phyloP scores from a whole-genome alignment of 1,140 invertebrate genomes.

The Teleopsis dalmanni region DNA sequence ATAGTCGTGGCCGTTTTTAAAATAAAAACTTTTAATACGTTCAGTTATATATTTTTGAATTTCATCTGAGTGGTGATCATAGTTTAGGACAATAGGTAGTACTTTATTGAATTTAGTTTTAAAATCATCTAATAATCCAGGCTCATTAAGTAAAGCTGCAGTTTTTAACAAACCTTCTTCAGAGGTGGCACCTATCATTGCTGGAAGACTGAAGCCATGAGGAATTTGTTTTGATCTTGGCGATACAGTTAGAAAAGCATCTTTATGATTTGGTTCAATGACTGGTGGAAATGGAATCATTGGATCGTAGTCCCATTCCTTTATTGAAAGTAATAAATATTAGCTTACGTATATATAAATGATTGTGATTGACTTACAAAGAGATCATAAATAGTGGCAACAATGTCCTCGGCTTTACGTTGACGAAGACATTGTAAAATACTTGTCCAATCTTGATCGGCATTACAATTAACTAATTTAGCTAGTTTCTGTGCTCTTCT shows the following conservation, averaged over 20 bases:
- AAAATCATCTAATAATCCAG: conserved; percentile 47
- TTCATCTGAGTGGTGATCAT: conserved; percentile 50
- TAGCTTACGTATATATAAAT: not conserved
- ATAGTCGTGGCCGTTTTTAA: conserved; percentile 44
- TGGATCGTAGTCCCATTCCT: conserved; percentile 63
- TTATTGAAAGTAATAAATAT: not conserved
- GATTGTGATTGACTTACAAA: conserved; percentile 48
- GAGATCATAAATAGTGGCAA: conserved; percentile 53
- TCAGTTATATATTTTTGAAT: conserved; percentile 45
- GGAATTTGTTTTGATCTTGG: conserved; percentile 48
- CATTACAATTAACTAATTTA: conserved; percentile 50
- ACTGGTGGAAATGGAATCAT: conserved; percentile 68
- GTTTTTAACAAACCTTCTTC: conserved; percentile 60
- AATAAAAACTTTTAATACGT: conserved; percentile 55
- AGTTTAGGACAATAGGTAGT: conserved; percentile 54
- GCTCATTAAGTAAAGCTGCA: conserved; percentile 44
- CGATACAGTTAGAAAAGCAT: conserved; percentile 57
- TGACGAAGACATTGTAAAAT: conserved; percentile 55
- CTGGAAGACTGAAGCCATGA: conserved; percentile 51
- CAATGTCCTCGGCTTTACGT: conserved; percentile 53
- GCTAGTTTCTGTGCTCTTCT: conserved; percentile 57
- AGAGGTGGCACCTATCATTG: conserved; percentile 59
- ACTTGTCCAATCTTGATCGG: conserved; percentile 35
- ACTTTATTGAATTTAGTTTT: conserved; percentile 51
- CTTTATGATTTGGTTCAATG: conserved; percentile 55